These are phyloP conservation scores for Betta splendens DNA, from an alignment of 2,797 vertebrate species.

Conservation along the genomic window DNA sequence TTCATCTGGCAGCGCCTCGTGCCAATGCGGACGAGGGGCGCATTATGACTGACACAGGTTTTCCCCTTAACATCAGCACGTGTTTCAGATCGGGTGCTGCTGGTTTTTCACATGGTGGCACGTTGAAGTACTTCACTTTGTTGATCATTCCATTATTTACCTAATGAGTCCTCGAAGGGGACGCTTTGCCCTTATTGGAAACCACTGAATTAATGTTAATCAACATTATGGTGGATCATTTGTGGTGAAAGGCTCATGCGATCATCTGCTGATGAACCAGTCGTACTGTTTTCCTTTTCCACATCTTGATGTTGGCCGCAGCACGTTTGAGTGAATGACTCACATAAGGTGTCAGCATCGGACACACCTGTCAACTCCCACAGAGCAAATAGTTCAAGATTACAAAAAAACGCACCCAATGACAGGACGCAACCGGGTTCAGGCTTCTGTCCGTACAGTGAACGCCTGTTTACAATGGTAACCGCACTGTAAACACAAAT, in stretches of 20 bases:
- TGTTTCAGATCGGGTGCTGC: neutral
- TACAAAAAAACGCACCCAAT: slow-evolving; percentile 21
- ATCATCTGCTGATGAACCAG: neutral
- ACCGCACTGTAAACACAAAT: slow-evolving; percentile 26
- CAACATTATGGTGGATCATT: too few species aligned
- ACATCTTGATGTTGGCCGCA: neutral
- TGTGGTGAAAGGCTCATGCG: too few species aligned
- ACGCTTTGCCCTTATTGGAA: too few species aligned
- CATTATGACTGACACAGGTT: neutral
- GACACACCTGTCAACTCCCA: slow-evolving; percentile 64
- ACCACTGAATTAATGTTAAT: too few species aligned
- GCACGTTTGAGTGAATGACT: slow-evolving; percentile 38
- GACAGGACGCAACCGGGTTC: slow-evolving; percentile 24
- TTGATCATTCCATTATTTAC: neutral
- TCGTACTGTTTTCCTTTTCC: neutral
- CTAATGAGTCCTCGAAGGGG: neutral
- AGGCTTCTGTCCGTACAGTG: slow-evolving; percentile 35
- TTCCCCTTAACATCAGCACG: neutral
- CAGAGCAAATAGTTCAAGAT: slow-evolving; percentile 44
- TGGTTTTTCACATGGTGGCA: slow-evolving; percentile 17
- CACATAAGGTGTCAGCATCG: slow-evolving; percentile 34
- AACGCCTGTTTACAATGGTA: slow-evolving; percentile 50
- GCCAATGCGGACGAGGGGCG: neutral
- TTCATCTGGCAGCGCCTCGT: neutral
- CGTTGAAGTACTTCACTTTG: too few species aligned